These are phyloP conservation scores for Esox niger DNA, from an alignment of 2,113 vertebrate species.

Conservation along the genomic window DNA sequence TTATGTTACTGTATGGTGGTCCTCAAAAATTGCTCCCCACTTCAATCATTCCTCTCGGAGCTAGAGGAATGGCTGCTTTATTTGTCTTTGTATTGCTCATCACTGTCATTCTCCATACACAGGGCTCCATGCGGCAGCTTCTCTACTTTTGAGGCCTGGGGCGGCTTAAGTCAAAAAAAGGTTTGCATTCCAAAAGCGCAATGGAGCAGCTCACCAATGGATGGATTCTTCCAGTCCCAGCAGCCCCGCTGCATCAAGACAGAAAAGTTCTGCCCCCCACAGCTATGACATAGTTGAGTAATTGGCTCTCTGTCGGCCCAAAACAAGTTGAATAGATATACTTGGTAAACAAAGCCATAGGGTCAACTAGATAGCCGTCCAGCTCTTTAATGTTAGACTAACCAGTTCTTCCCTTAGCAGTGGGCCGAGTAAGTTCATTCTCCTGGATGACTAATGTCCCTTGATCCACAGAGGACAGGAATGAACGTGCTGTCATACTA, in stretches of 20 bases:
- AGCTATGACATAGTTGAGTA: constrained; percentile 4
- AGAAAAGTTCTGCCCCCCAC: background rate
- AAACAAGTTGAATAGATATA: background rate
- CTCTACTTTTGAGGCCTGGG: constrained; percentile 2
- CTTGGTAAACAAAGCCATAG: constrained; percentile 1
- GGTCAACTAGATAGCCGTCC: constrained; percentile 2
- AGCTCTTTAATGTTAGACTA: background rate
- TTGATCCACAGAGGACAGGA: background rate
- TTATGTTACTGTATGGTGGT: constrained; percentile 9
- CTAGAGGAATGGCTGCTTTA: constrained; percentile 2
- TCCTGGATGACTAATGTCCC: background rate
- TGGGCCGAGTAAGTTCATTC: background rate
- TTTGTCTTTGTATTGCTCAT: constrained; percentile 1
- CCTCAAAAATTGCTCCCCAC: background rate
- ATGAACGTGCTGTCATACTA: background rate
- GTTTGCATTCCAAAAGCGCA: constrained; percentile 29
- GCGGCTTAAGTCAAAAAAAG: constrained; percentile 3
- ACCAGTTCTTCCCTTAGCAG: background rate
- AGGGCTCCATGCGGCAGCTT: background rate
- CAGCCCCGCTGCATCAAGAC: no score
- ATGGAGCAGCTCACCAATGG: constrained; percentile 12
- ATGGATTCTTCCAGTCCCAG: constrained; percentile 7
- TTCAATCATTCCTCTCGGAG: background rate
- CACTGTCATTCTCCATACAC: constrained; percentile 1
- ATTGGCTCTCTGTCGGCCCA: constrained; percentile 1